Percentiles rank a stretch among this genome's conserved stretches.
phyloP scores from a whole-genome alignment of 2,113 vertebrate species.

The Hoplias malabaricus region DNA sequence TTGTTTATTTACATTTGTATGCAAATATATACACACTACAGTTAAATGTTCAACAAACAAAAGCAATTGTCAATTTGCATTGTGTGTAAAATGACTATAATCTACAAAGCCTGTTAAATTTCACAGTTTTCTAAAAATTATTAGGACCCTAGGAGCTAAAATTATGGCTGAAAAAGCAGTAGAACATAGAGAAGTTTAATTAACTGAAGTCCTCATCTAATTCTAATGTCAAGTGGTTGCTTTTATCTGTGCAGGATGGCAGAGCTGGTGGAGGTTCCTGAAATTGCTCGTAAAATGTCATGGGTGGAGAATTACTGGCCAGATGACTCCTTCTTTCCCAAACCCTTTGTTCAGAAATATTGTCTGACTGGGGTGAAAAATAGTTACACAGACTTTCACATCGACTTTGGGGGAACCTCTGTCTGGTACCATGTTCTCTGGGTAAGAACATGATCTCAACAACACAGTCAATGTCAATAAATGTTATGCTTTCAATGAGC shows the following conservation, averaged over 20 bases:
- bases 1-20: too few species aligned
- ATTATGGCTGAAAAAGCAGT: too few species aligned
- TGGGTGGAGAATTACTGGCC: constrained; percentile 99
- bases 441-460: constrained; percentile 70
- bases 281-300: constrained; percentile 93
- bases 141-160: too few species aligned
- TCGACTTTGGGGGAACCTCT: constrained; percentile 97
- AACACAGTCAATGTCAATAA: neutral
- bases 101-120: too few species aligned
- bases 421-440: constrained; percentile 99
- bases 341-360: constrained; percentile 99
- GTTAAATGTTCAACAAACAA: too few species aligned
- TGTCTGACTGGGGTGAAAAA: constrained; percentile 97
- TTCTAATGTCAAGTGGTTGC: neutral
- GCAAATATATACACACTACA: too few species aligned
- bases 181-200: too few species aligned
- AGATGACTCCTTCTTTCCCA: constrained; percentile 96
- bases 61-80: too few species aligned
- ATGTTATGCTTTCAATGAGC: too few species aligned
- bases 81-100: too few species aligned
- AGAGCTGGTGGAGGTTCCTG: constrained; percentile 91
- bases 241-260: constrained; percentile 82
- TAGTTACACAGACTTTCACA: constrained; percentile 99
- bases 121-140: too few species aligned
- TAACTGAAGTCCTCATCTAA: neutral